These are phyloP conservation scores for Maconellicoccus hirsutus DNA, from an alignment of 1,140 invertebrate genomes.

Conservation along the genomic window DNA sequence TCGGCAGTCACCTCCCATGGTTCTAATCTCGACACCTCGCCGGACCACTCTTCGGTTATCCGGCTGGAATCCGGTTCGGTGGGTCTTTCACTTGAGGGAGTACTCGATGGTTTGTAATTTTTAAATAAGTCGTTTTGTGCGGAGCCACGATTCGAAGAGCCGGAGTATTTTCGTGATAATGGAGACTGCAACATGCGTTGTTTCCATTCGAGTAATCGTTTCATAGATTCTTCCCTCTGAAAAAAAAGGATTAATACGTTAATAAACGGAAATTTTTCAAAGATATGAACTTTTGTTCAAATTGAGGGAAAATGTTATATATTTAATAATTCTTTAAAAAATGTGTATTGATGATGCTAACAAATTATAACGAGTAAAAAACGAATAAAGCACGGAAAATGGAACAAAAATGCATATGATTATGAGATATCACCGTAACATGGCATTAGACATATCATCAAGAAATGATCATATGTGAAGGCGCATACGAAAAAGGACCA, in stretches of 20 bases:
- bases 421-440: too few species aligned
- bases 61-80: background rate
- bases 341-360: too few species aligned
- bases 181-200: slow-evolving; percentile 83
- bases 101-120: slow-evolving; percentile 25
- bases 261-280: background rate
- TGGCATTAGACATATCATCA: too few species aligned
- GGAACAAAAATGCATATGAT: too few species aligned
- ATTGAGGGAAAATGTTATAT: too few species aligned
- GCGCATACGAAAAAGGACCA: too few species aligned
- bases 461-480: too few species aligned
- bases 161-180: slow-evolving; percentile 60
- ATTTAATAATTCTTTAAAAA: too few species aligned
- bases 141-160: slow-evolving; percentile 36
- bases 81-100: background rate
- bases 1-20: background rate
- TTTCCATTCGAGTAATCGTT: slow-evolving; percentile 79
- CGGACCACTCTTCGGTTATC: background rate
- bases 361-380: too few species aligned
- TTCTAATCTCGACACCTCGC: background rate
- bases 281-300: too few species aligned
- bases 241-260: slow-evolving; percentile 26
- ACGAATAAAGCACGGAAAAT: too few species aligned
- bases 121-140: slow-evolving; percentile 37
- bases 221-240: slow-evolving; percentile 80